These are phyloP conservation scores for Drosophila anomelani DNA, from an alignment of 2,888 invertebrate species.

Conservation along the genomic window DNA sequence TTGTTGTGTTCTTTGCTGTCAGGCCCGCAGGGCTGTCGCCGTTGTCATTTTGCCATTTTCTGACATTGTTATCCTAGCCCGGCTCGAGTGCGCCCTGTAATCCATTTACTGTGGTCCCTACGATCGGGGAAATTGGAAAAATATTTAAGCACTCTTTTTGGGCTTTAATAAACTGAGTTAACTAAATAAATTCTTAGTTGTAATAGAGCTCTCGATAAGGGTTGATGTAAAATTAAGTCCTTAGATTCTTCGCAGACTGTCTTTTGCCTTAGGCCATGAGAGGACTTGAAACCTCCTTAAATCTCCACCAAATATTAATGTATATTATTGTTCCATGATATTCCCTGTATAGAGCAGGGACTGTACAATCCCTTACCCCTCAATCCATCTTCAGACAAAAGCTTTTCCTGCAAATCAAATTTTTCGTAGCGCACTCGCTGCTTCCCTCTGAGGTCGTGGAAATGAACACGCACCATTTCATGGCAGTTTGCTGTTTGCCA, in stretches of 20 bases:
- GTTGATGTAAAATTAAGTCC: background rate
- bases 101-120: background rate
- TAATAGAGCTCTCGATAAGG: no score
- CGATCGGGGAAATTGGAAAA: background rate
- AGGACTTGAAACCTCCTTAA: background rate
- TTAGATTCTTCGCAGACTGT: background rate
- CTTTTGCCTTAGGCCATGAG: background rate
- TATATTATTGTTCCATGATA: background rate
- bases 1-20: slow-evolving; percentile 52
- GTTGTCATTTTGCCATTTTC: slow-evolving; percentile 70
- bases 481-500: slow-evolving; percentile 55
- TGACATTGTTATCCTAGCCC: slow-evolving; percentile 71
- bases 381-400: slow-evolving; percentile 10
- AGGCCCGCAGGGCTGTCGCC: slow-evolving; percentile 72
- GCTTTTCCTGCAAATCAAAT: slow-evolving; percentile 1
- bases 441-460: slow-evolving; percentile 26
- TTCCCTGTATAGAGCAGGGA: background rate
- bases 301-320: background rate
- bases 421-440: slow-evolving; percentile 52
- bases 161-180: background rate
- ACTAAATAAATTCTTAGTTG: no score
- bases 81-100: slow-evolving; percentile 49
- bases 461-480: slow-evolving; percentile 71
- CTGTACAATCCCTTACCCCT: background rate
- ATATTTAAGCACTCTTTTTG: no score